Percentiles rank a stretch among this genome's conserved stretches.
These are phyloP conservation scores for Heterotis niloticus DNA, from an alignment of 2,113 vertebrate genomes.

Conservation along the genomic window DNA sequence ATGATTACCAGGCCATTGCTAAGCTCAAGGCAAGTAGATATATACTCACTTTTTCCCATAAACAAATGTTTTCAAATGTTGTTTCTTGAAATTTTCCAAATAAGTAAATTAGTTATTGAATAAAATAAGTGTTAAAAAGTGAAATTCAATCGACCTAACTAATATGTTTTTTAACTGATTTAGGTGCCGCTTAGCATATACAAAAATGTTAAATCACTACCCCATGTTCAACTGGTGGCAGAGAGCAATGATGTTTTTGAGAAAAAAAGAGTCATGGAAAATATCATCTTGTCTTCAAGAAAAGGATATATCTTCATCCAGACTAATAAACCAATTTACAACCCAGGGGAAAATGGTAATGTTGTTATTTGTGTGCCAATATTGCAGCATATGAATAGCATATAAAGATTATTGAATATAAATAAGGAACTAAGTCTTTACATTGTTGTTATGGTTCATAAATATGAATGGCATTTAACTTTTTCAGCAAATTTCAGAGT, in stretches of 20 bases:
- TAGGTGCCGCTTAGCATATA: conserved; percentile 43
- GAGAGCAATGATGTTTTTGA: conserved; percentile 38
- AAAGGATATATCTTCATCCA: conserved; percentile 52
- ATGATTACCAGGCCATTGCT: conserved; percentile 54
- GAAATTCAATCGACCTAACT: not conserved
- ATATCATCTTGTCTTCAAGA: conserved; percentile 53
- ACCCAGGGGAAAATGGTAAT: conserved; percentile 57
- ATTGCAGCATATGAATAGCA: not conserved
- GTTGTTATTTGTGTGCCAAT: not conserved
- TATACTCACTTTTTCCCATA: not conserved
- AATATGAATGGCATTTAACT: not conserved
- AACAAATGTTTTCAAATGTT: not conserved
- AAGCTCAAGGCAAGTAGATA: conserved; percentile 49
- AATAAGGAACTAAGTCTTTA: not conserved
- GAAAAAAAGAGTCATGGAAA: fast-evolving
- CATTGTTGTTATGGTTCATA: not conserved
- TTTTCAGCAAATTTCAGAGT: conserved; percentile 57
- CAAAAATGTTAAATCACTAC: not conserved
- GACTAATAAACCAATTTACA: conserved; percentile 63
- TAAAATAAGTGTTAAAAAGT: not conserved
- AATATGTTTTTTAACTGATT: not conserved
- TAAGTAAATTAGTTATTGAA: too few relatives aligned
- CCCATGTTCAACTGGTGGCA: conserved; percentile 43
- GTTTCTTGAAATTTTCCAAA: not conserved
- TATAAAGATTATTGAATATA: not conserved